Evolutionary conservation across 2,113 vertebrate genomes (phyloP).

Genomic region (Hydrochoerus hydrochaeris): DNA sequence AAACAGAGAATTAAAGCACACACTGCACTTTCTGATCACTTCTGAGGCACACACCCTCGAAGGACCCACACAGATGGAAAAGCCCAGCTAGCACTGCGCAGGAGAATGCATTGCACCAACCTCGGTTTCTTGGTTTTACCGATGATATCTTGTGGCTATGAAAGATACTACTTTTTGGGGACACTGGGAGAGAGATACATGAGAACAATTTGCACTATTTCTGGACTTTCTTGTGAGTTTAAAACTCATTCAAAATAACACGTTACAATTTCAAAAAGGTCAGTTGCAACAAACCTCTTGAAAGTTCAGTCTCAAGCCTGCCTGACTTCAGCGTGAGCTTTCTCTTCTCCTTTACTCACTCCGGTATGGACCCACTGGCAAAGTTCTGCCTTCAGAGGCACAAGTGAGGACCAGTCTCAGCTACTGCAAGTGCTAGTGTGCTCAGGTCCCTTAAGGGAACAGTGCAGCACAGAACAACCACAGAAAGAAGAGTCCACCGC

Average conservation of each 20-base stretch:
- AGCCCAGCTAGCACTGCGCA: background rate
- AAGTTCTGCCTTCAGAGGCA: background rate
- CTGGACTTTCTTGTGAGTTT: background rate
- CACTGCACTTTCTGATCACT: background rate
- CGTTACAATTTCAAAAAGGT: background rate
- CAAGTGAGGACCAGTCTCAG: background rate
- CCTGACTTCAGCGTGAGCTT: background rate
- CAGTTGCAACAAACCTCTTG: background rate
- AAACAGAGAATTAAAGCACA: background rate
- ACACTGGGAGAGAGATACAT: background rate
- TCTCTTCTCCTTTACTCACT: background rate
- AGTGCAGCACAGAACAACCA: background rate
- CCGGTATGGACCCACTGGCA: background rate
- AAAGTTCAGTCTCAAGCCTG: background rate
- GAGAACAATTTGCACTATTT: background rate
- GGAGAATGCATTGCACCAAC: background rate
- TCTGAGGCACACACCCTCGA: background rate
- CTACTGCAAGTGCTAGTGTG: background rate
- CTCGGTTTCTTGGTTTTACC: background rate
- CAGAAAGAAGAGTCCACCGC: background rate
- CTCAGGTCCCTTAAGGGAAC: background rate
- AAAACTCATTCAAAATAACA: slow-evolving; percentile 50
- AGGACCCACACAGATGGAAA: background rate
- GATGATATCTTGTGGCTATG: background rate
- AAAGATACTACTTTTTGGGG: background rate